A percentile compares a stretch with the other conserved stretches of the same genome.
Evolutionary conservation across 2,797 vertebrate genomes (phyloP).

Genomic region (Mallotus villosus): DNA sequence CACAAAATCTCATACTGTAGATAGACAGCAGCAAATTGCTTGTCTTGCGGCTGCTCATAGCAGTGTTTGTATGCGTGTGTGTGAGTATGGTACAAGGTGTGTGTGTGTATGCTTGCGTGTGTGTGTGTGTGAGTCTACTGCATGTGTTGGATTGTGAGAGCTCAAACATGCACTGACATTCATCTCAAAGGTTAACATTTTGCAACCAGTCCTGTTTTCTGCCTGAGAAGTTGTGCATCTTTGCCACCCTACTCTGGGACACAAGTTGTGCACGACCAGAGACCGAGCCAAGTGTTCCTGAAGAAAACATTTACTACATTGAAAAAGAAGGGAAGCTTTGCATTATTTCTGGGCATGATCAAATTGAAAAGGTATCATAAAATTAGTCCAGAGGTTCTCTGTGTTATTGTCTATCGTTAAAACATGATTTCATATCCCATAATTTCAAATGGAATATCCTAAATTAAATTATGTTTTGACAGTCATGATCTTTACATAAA

Average conservation of each 20-base stretch:
- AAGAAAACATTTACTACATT: not conserved
- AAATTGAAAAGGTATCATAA: not conserved
- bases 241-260: conserved; percentile 12
- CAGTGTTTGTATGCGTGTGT: not conserved
- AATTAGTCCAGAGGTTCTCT: not conserved
- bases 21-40: conserved; percentile 41
- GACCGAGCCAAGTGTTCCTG: not conserved
- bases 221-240: conserved; percentile 31
- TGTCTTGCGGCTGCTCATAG: conserved; percentile 44
- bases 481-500: not conserved
- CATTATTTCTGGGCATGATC: not conserved
- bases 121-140: not conserved
- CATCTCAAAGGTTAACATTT: conserved; percentile 45
- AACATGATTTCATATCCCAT: not conserved
- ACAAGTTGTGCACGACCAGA: conserved; percentile 24
- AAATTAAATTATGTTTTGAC: not conserved
- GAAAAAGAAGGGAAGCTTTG: not conserved
- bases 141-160: conserved; percentile 1
- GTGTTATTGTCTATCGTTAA: not conserved
- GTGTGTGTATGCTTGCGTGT: not conserved
- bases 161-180: conserved; percentile 40
- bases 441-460: no score
- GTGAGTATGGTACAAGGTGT: not conserved
- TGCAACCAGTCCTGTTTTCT: conserved; percentile 27
- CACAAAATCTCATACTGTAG: conserved; percentile 53